These are phyloP conservation scores for Calcarius lapponicus DNA, from an alignment of 2,797 vertebrate genomes.

Conservation along the genomic window DNA sequence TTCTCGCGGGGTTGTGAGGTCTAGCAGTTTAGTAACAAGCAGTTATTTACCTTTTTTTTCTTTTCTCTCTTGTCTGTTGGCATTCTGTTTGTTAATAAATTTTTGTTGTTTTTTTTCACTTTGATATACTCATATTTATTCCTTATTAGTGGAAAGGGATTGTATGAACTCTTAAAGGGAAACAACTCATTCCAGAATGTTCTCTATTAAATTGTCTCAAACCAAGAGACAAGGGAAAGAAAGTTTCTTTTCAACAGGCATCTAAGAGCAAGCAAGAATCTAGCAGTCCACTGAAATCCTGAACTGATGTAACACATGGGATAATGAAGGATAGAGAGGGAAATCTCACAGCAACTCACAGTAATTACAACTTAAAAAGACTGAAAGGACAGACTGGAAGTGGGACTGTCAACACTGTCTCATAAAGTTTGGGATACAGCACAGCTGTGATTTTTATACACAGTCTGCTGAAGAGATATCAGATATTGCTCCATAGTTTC, in stretches of 20 bases:
- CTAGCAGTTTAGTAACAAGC: background rate
- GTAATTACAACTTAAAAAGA: background rate
- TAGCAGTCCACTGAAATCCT: background rate
- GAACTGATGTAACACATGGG: background rate
- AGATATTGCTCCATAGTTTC: background rate
- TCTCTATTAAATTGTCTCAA: background rate
- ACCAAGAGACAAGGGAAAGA: background rate
- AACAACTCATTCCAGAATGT: background rate
- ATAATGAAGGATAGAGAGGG: background rate
- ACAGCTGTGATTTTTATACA: background rate
- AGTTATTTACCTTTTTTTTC: background rate
- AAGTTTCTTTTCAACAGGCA: background rate
- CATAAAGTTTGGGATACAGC: background rate
- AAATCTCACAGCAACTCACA: background rate
- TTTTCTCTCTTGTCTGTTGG: background rate
- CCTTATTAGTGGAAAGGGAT: background rate
- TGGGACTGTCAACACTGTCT: background rate
- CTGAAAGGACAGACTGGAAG: background rate
- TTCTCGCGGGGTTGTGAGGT: fast-evolving
- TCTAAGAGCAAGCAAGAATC: background rate
- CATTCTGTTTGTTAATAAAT: background rate
- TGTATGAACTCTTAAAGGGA: background rate
- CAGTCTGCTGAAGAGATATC: background rate
- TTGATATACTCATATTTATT: background rate
- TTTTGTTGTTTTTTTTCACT: background rate